Conservation (phyloP, 2,888 invertebrate species). For the Cephus nigrinus region DNA sequence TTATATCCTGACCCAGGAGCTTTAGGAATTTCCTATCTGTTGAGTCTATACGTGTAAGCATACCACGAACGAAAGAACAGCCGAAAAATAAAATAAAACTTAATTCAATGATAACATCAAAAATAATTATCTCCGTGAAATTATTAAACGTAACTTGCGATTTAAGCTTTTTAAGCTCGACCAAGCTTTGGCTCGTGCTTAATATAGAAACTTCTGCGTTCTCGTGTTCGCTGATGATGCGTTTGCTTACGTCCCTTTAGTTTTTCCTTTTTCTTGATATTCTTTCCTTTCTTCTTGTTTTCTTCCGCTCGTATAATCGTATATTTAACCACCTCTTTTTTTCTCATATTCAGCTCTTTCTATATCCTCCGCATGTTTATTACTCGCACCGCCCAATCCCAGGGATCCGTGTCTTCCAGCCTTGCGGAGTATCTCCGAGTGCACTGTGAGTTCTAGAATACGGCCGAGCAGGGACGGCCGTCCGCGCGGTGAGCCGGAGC, state of each 20-base stretch:
- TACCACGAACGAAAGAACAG: neutral
- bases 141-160: neutral
- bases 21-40: neutral
- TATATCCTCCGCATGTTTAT: neutral
- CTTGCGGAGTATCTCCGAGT: neutral
- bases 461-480: neutral
- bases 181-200: neutral
- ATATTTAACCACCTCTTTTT: neutral
- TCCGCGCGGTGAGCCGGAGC: slow-evolving; percentile 50
- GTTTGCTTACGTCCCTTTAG: neutral
- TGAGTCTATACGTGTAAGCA: neutral
- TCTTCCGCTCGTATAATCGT: slow-evolving; percentile 1
- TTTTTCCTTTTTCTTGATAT: neutral
- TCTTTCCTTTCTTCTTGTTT: neutral
- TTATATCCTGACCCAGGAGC: neutral
- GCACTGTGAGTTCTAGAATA: neutral
- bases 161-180: neutral
- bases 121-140: neutral
- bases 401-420: neutral
- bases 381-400: neutral
- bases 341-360: neutral
- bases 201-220: slow-evolving; percentile 1
- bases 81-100: neutral
- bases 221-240: neutral
- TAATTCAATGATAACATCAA: neutral